Evolutionary conservation across 1,140 invertebrate species (phyloP), one percentile per base, ranked within the genome.

Genomic region (Brachionus koreanus): DNA sequence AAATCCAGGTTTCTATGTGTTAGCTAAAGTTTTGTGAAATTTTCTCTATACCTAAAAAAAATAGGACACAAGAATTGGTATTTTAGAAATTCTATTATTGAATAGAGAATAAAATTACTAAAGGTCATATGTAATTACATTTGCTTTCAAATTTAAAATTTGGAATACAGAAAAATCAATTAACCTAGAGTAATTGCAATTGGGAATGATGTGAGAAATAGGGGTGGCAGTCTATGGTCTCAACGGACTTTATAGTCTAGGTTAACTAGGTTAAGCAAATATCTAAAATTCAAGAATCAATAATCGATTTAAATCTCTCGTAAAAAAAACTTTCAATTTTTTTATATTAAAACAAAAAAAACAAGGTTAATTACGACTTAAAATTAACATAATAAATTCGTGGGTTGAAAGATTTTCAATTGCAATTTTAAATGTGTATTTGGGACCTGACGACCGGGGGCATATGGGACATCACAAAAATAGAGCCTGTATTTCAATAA

Each of bases 211-310:
- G 2, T 13, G 12, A n/a, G 0, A n/a, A 13, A 1, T 49, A 12
- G 13, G 12, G 49, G 19, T 7, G 3, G 19, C n/a, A n/a, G 33
- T 5, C 16, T 16, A 9, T 25, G 29, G 61, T 29, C 61, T 29
- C 0, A 23, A 33, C 33, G 3, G 13, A 37, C 16, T 9, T 69
- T 9, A 7, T 10, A 10, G 65, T 33, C 63, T 16, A 57, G 49
- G 16, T 57, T 25, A 57, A 57, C 49, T 69, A 35, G 65, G 65
- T 39, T 69, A 69, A 69, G 37, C 19, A 69, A 69, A 69, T 39
- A 69, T 37, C 35, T 16, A 33, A 29, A 33, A 65, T 33, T 37
- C 10, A 69, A 69, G 39, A 69, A 69, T 69, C 65, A 69, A 69
- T 69, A 19, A 69, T 69, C 65, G 65, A 69, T 69, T 69, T 2